Evolutionary conservation across 2,888 invertebrate species (phyloP), one percentile per base, ranked within the genome.

Genomic region (Apodemia duryi): DNA sequence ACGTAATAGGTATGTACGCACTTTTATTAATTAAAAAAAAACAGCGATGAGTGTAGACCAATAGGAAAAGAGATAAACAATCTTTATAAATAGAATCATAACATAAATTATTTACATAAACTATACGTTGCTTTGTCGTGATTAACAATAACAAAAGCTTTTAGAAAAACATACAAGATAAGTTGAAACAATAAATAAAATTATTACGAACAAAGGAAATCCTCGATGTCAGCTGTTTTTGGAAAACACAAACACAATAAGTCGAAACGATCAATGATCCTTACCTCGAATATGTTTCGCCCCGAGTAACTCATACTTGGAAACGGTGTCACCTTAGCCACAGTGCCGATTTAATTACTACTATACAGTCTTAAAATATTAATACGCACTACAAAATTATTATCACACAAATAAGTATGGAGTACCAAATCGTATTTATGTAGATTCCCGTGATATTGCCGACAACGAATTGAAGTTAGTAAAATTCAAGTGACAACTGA

Each of bases 221-320:
- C 63, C 69, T 65, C 41, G 77, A 84, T 85, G 92, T 93, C 94
- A 94, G 94, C 94, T 94, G 94, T 93, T 94, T 88, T 81, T 81
- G 79, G 86, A 75, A 81, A 87, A 86, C 89, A 90, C 85, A 91
- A 86, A 90, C 64, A 90, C 64, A 86, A 86, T 84, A 86, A 79
- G 79, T 65, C 65, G 62, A 70, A 63, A 62, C 64, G 68, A 77
- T 77, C 74, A 70, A 75, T 73, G 61, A 62, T 68, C 80, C 93
- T 84, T 81, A 94, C 94, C 92, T 94, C 94, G 82, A 94, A 93
- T 88, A 93, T 94, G 85, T 93, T 94, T 89, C 94, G 92, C 77
- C 93, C 93, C 81, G 93, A 93, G 90, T 93, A 93, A 85, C 91
- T 92, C 94, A 94, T 94, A 78, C 78, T 89, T 77, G 93, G 86